Evolutionary conservation across 2,113 vertebrate genomes (phyloP).

Genomic region (Raja brachyura): DNA sequence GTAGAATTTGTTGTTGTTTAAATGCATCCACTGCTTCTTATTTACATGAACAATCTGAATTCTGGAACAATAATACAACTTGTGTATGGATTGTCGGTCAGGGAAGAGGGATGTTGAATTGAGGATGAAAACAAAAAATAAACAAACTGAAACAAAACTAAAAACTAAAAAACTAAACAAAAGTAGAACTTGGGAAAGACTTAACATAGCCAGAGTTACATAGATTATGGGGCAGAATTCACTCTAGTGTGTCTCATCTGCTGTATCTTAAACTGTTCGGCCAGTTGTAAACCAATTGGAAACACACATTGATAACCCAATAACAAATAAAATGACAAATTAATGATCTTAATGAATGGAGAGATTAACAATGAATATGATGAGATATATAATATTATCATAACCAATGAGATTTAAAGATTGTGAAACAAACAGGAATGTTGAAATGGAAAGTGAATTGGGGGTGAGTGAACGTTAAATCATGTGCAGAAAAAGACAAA

Average conservation of each 20-base stretch:
- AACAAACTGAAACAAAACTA: not conserved
- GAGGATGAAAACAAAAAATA: not conserved
- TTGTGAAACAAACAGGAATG: too few relatives aligned
- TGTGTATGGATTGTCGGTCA: not conserved
- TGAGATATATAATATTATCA: too few relatives aligned
- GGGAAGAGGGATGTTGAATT: not conserved
- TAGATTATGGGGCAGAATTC: not conserved
- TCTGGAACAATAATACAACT: not conserved
- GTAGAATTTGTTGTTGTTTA: too few relatives aligned
- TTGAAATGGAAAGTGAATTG: too few relatives aligned
- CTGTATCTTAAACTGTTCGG: too few relatives aligned
- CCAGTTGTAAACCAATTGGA: too few relatives aligned
- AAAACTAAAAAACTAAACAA: not conserved
- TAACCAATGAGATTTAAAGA: too few relatives aligned
- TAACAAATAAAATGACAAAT: too few relatives aligned
- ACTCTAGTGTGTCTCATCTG: too few relatives aligned
- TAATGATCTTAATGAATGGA: not conserved
- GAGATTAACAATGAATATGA: not conserved
- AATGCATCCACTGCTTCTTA: not conserved
- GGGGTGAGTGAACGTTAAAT: too few relatives aligned
- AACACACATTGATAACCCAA: too few relatives aligned
- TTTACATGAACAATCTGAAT: not conserved
- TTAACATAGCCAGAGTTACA: not conserved
- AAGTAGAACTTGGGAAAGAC: not conserved
- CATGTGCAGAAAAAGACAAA: not conserved